Evolutionary conservation across 2,888 invertebrate species (phyloP).

Genomic region (Phalera bucephala): DNA sequence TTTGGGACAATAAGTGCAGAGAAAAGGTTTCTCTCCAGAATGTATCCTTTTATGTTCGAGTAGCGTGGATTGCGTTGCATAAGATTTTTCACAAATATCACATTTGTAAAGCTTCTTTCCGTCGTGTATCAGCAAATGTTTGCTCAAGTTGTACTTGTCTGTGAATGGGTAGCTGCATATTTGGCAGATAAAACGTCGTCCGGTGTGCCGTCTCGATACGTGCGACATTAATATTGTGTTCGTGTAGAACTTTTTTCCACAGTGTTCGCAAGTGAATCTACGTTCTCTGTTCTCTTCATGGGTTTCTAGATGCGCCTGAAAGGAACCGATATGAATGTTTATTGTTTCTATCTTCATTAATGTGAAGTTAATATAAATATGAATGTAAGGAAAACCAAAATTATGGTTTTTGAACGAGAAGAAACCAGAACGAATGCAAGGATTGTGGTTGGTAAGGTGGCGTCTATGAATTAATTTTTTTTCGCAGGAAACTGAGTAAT

Average conservation of each 20-base stretch:
- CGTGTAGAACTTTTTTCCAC: conserved; percentile 69
- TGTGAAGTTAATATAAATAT: too few species aligned
- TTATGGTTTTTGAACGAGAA: too few species aligned
- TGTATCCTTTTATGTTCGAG: conserved; percentile 71
- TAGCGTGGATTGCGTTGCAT: conserved; percentile 50
- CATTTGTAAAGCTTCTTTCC: conserved; percentile 66
- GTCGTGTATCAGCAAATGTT: conserved; percentile 67
- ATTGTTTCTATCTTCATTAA: too few species aligned
- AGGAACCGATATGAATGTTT: too few species aligned
- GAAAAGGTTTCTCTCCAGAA: conserved; percentile 65
- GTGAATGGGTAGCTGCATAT: conserved; percentile 66
- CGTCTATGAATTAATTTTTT: too few species aligned
- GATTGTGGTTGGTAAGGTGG: too few species aligned
- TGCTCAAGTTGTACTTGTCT: conserved; percentile 64
- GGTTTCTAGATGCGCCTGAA: conserved; percentile 65
- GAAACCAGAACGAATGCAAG: too few species aligned
- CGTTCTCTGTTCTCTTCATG: conserved; percentile 66
- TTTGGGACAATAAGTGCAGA: conserved; percentile 60
- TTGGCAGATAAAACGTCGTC: conserved; percentile 64
- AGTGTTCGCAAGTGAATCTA: conserved; percentile 64
- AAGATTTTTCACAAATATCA: conserved; percentile 66
- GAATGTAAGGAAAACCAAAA: too few species aligned
- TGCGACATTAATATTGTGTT: conserved; percentile 57
- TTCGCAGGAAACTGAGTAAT: too few species aligned
- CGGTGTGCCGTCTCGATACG: conserved; percentile 54